Conservation (phyloP, 2,797 vertebrate species). For the Spizella passerina region DNA sequence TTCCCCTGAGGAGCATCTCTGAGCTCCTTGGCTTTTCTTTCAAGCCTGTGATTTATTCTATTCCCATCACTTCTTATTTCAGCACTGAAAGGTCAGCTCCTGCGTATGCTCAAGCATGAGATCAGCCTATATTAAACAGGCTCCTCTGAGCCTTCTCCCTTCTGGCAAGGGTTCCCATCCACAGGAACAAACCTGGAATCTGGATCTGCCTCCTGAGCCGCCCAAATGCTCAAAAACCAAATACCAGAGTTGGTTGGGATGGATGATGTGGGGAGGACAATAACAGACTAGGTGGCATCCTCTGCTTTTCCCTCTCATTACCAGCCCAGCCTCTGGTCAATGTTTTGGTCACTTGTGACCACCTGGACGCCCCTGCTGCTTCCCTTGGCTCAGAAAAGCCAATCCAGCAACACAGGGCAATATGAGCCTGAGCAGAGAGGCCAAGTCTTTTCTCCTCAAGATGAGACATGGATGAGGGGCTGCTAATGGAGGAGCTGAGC, state of each 20-base stretch:
- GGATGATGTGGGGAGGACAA: neutral
- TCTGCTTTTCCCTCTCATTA: neutral
- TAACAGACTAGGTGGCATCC: neutral
- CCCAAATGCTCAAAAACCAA: neutral
- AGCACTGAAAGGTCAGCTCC: slow-evolving; percentile 43
- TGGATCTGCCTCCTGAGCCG: neutral
- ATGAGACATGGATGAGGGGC: neutral
- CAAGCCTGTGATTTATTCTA: slow-evolving; percentile 26
- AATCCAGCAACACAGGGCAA: neutral
- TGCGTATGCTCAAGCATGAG: slow-evolving; percentile 31
- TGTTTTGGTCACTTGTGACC: neutral
- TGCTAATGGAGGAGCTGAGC: neutral
- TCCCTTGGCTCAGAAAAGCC: neutral
- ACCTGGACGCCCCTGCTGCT: neutral
- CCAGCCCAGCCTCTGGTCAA: neutral
- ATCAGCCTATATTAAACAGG: slow-evolving; percentile 48
- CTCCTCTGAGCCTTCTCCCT: slow-evolving; percentile 16
- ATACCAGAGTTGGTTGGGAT: neutral
- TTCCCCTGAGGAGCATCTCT: neutral
- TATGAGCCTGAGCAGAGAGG: neutral
- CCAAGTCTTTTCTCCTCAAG: neutral
- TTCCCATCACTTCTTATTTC: slow-evolving; percentile 45
- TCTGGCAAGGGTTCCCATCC: slow-evolving; percentile 43
- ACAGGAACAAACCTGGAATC: neutral
- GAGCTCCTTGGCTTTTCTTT: neutral